Base-by-base conservation (phyloP, 2,113 vertebrate species). In the Boulengeromyrus knoepffleri region DNA sequence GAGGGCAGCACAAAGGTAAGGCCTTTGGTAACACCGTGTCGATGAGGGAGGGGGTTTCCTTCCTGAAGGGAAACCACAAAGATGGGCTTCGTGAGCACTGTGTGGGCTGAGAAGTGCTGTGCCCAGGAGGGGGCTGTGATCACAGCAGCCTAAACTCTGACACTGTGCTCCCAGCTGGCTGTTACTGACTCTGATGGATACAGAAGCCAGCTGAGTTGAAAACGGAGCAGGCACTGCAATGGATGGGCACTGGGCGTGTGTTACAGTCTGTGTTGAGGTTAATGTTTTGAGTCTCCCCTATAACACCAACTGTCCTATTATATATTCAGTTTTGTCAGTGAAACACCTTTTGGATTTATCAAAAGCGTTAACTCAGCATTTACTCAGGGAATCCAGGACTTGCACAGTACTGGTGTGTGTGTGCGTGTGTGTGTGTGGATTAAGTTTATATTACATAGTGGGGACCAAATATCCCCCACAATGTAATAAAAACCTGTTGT, bases 11-110 rank as follows among this genome's bases (percentile, higher is more conserved):
- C 47, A 88, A 31, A 7, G 50, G 49, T 46, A 46, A 88, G 74
- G 91, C 83, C 39, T 62, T 70, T 45, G 77, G 24, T 50, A 66
- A 89, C 62, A 86, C 70, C 70, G 77, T 36, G 52, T 50, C n/a
- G 74, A 39, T 12, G 50, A 19, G 50, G 74, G 49, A 27, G 62
- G 45, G n/a, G 36, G 27, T 74, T 85, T 31, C 50, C 10, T 15
- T 89, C 21, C 77, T 84, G 74, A 47, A 13, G 88, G 10, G 39
- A 58, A 89, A 15, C 19, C 74, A 53, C 53, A 24, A 39, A 46
- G 56, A 87, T 52, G n/a, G 49, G n/a, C 24, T n/a, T 9, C 3
- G 15, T 52, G 47, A 87, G n/a, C 27, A 13, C 42, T 46, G 80
- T 46, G 42, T 46, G 80, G 21, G 21, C 42, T 47, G 21, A n/a